Evolutionary conservation across 2,888 invertebrate species (phyloP).

Genomic region (Hirudinaria manillensis): DNA sequence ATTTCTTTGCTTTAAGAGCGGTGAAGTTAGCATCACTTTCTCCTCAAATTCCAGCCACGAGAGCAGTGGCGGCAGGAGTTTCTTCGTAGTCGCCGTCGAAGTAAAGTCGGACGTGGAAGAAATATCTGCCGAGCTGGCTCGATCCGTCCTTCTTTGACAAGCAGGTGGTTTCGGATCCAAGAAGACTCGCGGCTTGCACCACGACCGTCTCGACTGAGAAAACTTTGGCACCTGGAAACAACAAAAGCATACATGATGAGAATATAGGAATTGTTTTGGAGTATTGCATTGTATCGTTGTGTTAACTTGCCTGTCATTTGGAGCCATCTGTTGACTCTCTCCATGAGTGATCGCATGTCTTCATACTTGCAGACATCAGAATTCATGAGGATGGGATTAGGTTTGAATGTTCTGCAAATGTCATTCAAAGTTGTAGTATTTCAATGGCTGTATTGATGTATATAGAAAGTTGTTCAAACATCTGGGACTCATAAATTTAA

Average conservation of each 20-base stretch:
- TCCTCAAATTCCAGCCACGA: conserved; percentile 34
- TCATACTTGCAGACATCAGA: conserved; percentile 35
- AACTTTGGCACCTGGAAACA: conserved; percentile 17
- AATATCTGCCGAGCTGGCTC: conserved; percentile 14
- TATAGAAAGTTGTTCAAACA: too few relatives aligned
- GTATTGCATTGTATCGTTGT: too few relatives aligned
- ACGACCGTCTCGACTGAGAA: conserved; percentile 16
- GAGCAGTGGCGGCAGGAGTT: conserved; percentile 38
- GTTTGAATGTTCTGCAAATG: conserved; percentile 11
- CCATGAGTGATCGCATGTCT: conserved; percentile 37
- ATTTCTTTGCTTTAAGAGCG: too few relatives aligned
- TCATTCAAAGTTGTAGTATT: background rate
- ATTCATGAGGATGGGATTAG: conserved; percentile 18
- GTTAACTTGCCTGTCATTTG: conserved; percentile 40
- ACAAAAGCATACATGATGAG: background rate
- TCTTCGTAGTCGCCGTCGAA: conserved; percentile 41
- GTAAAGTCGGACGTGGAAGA: conserved; percentile 35
- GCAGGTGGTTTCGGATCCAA: conserved; percentile 40
- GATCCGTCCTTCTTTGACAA: conserved; percentile 31
- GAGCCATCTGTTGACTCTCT: conserved; percentile 41
- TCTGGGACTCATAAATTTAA: too few relatives aligned
- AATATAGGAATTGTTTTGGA: background rate
- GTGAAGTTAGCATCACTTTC: too few relatives aligned
- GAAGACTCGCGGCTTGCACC: background rate
- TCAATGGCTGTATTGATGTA: too few relatives aligned